Evolutionary conservation across 35 echinoderm and acorn worm species (phyloP).

Genomic region (Stichopus chloronotus): DNA sequence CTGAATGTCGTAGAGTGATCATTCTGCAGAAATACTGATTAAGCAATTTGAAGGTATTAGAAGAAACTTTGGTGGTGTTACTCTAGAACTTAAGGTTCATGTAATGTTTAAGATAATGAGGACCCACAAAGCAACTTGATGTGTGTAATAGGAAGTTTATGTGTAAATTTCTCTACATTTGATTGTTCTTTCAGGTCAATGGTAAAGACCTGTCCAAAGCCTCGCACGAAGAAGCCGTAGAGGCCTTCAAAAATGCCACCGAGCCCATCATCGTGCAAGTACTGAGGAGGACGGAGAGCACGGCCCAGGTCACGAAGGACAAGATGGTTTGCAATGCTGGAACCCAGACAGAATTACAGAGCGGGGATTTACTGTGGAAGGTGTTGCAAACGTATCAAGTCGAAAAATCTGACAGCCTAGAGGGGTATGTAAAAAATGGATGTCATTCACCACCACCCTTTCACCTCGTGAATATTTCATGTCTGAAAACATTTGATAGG

Average conservation of each 20-base stretch:
- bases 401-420: conserved; percentile 60
- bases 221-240: conserved; percentile 96
- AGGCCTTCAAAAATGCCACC: conserved; percentile 95
- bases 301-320: conserved; percentile 61
- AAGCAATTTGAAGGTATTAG: no score
- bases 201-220: conserved; percentile 95
- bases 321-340: conserved; percentile 80
- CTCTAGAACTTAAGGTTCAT: no score
- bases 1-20: not conserved
- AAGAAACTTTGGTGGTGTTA: no score
- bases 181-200: conserved; percentile 77
- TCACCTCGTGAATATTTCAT: no score
- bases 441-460: no score
- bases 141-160: no score
- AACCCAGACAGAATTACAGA: conserved; percentile 96
- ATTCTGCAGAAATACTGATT: no score
- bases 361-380: conserved; percentile 88
- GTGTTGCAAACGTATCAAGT: conserved; percentile 82
- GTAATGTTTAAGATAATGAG: no score
- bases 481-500: no score
- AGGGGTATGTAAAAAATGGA: conserved; percentile 66
- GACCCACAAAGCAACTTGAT: no score
- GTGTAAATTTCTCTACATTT: no score
- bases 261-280: conserved; percentile 98
- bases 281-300: conserved; percentile 71